Conservation (phyloP, 2,888 invertebrate species). For the Reticulitermes lucifugus region DNA sequence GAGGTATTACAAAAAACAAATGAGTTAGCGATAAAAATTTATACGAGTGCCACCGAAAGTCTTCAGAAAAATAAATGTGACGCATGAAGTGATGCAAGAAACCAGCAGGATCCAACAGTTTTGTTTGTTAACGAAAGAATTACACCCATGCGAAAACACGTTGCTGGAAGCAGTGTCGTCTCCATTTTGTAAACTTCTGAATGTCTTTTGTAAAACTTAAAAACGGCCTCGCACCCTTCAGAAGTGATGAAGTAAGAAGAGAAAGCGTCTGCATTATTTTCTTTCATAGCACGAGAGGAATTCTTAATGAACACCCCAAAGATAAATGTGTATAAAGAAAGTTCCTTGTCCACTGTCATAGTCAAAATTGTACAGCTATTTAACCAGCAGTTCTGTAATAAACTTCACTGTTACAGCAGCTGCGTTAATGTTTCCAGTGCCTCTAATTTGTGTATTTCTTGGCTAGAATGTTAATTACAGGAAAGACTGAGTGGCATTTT, state of each 20-base stretch:
- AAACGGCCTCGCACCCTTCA: neutral
- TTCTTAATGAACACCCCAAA: neutral
- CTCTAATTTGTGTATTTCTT: too few relatives aligned
- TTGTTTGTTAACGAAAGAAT: neutral
- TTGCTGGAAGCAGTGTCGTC: neutral
- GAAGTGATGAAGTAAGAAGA: neutral
- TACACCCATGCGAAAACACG: neutral
- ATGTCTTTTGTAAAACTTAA: slow-evolving; percentile 13
- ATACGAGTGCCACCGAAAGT: neutral
- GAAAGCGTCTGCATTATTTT: neutral
- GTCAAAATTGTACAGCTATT: too few relatives aligned
- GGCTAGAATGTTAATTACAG: too few relatives aligned
- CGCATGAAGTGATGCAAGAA: neutral
- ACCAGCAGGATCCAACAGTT: neutral
- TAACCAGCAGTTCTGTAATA: too few relatives aligned
- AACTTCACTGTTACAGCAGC: too few relatives aligned
- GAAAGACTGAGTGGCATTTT: too few relatives aligned
- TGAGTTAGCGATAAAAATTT: too few relatives aligned
- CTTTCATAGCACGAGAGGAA: neutral
- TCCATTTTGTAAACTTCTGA: neutral
- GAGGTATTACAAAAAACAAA: too few relatives aligned
- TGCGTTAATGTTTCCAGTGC: too few relatives aligned
- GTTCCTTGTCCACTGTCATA: too few relatives aligned
- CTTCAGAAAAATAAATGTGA: neutral
- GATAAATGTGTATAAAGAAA: neutral